Conservation (phyloP, 2,113 vertebrate genomes). For the Lathamus discolor region DNA sequence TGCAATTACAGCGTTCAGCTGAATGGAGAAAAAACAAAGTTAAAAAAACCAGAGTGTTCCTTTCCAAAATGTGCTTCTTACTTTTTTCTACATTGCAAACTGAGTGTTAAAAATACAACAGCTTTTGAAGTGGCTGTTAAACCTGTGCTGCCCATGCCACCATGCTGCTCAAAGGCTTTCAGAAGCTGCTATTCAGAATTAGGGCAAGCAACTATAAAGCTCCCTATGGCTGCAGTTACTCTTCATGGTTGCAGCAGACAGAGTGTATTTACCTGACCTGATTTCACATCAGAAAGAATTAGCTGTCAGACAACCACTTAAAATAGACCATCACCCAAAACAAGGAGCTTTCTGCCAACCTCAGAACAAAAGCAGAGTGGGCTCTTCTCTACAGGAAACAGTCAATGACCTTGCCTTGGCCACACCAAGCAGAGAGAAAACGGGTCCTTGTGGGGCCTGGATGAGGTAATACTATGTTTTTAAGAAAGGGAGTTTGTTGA, state of each 20-base stretch:
- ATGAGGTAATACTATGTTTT: slow-evolving; percentile 76
- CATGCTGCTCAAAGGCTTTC: slow-evolving; percentile 26
- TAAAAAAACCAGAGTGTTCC: background rate
- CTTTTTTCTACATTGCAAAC: slow-evolving; percentile 69
- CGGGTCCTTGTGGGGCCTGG: slow-evolving; percentile 36
- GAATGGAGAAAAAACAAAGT: background rate
- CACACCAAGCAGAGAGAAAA: background rate
- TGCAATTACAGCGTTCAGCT: slow-evolving; percentile 35
- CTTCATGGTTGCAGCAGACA: slow-evolving; percentile 51
- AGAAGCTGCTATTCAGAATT: slow-evolving; percentile 34
- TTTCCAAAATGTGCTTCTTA: slow-evolving; percentile 71
- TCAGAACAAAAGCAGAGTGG: background rate
- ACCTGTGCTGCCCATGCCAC: slow-evolving; percentile 27
- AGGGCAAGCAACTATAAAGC: slow-evolving; percentile 4
- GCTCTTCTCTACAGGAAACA: background rate
- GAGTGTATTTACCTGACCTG: slow-evolving; percentile 78
- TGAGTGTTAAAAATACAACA: slow-evolving; percentile 74
- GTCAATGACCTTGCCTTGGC: background rate
- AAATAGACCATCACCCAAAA: slow-evolving; percentile 37
- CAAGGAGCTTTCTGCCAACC: background rate
- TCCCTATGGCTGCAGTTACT: slow-evolving; percentile 35
- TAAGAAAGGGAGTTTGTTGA: slow-evolving; percentile 74
- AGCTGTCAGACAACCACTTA: slow-evolving; percentile 23
- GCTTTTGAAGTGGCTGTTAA: slow-evolving; percentile 70
- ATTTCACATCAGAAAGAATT: slow-evolving; percentile 70